Conservation (phyloP, 2,113 vertebrate species). For the Anser brachyrhynchus region DNA sequence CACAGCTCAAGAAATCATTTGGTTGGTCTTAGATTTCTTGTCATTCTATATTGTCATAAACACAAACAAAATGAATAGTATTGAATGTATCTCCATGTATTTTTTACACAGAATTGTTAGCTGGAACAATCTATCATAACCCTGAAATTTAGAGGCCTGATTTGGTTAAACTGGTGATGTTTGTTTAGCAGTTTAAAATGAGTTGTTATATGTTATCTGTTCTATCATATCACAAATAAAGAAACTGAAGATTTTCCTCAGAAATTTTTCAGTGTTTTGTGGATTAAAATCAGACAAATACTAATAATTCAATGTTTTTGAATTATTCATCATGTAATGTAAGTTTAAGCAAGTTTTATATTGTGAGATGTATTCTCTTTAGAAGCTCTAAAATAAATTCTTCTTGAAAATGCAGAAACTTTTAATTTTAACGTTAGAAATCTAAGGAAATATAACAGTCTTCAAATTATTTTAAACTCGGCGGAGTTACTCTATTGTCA, state of each 20-base stretch:
- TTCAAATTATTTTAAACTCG: not conserved
- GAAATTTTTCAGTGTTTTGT: not conserved
- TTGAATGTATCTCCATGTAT: fast-evolving
- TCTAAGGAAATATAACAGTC: not conserved
- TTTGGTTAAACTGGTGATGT: not conserved
- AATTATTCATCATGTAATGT: not conserved
- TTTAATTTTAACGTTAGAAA: not conserved
- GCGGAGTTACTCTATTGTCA: not conserved
- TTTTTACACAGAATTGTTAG: not conserved
- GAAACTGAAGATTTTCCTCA: fast-evolving
- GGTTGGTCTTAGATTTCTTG: not conserved
- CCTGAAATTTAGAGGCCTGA: not conserved
- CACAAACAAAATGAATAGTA: not conserved
- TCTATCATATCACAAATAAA: not conserved
- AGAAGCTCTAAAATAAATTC: not conserved
- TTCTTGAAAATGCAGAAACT: not conserved
- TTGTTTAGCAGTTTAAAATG: not conserved
- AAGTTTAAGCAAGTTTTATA: not conserved
- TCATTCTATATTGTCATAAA: not conserved
- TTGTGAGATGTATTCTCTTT: not conserved
- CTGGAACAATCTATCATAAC: not conserved
- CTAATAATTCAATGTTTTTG: not conserved
- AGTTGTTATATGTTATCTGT: not conserved
- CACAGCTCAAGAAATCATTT: not conserved
- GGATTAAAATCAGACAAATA: not conserved